Conservation (phyloP, 2,113 vertebrate species). For the Sylvietta virens region DNA sequence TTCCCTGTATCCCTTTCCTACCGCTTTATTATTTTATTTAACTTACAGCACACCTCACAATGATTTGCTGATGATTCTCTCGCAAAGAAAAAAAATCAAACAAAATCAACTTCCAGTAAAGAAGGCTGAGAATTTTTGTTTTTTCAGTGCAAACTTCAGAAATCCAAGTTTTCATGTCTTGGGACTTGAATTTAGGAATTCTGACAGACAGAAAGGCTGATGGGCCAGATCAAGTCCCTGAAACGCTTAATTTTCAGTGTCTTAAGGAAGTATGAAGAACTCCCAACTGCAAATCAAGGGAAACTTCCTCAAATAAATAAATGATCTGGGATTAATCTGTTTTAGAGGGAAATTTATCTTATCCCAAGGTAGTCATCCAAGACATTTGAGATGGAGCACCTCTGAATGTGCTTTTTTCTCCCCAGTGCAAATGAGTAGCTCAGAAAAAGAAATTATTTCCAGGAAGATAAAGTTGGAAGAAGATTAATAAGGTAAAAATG, state of each 20-base stretch:
- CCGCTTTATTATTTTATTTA: background rate
- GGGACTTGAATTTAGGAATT: background rate
- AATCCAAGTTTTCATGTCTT: background rate
- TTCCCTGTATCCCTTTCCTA: background rate
- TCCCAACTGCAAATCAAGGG: background rate
- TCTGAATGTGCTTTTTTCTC: background rate
- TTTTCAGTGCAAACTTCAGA: background rate
- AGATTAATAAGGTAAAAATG: background rate
- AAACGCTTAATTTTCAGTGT: background rate
- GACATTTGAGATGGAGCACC: background rate
- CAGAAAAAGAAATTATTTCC: background rate
- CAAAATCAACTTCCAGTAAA: background rate
- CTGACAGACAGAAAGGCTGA: background rate
- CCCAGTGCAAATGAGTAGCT: background rate
- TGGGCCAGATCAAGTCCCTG: too few species aligned
- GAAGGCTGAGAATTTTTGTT: background rate
- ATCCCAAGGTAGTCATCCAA: background rate
- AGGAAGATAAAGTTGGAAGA: background rate
- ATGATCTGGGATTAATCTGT: background rate
- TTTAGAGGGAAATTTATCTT: background rate
- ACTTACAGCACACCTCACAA: background rate
- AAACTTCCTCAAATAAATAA: background rate
- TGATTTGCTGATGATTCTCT: background rate
- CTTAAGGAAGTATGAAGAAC: background rate
- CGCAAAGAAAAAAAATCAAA: background rate